Conservation (phyloP, 1,140 invertebrate genomes). For the Nilaparvata lugens region DNA sequence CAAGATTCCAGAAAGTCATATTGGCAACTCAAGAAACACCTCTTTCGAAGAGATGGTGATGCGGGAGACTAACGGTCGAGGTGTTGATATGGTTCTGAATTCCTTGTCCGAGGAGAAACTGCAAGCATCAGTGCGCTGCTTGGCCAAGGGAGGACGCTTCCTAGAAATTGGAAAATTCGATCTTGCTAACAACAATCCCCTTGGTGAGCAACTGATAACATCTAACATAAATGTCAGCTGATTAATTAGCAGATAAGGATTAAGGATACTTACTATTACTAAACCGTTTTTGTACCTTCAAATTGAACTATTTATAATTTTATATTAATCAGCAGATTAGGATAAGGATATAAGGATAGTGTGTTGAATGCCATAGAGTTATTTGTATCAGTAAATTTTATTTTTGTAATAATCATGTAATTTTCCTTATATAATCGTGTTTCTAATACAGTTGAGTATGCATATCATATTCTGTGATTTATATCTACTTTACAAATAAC, state of each 20-base stretch:
- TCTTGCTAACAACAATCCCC: conserved; percentile 50
- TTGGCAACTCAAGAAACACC: conserved; percentile 60
- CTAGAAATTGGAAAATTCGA: conserved; percentile 66
- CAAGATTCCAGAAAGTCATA: conserved; percentile 50
- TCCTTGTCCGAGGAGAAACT: conserved; percentile 70
- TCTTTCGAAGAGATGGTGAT: conserved; percentile 63
- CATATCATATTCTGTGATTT: too few species aligned
- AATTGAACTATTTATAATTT: not conserved
- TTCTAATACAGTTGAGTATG: too few species aligned
- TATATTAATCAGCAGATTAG: too few species aligned
- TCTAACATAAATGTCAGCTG: too few species aligned
- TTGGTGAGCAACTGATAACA: conserved; percentile 35
- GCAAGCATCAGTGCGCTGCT: conserved; percentile 45
- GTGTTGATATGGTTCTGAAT: conserved; percentile 70
- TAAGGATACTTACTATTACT: too few species aligned
- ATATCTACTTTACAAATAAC: too few species aligned
- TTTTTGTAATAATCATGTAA: too few species aligned
- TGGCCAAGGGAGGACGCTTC: conserved; percentile 55
- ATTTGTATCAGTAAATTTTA: too few species aligned
- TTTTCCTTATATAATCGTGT: too few species aligned
- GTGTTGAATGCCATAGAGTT: too few species aligned
- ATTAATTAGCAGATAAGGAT: too few species aligned
- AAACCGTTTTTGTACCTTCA: not conserved
- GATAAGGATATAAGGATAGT: too few species aligned
- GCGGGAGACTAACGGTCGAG: conserved; percentile 46